Base-by-base conservation (phyloP, 2,888 invertebrate species). In the Rhagophthalmus giganteus region DNA sequence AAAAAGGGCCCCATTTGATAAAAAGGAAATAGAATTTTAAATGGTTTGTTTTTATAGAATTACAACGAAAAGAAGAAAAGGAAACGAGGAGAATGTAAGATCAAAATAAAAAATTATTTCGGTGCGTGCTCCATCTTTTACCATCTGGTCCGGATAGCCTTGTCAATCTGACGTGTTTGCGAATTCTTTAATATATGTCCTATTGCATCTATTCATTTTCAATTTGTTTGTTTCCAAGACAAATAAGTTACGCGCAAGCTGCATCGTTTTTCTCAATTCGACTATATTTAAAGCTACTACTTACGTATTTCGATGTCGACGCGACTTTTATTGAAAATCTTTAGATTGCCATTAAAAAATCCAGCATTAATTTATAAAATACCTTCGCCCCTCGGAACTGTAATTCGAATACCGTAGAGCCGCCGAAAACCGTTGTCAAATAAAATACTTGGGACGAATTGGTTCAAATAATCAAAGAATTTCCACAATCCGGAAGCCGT, bases 41-140 rank as follows among this genome's bases (percentile, higher is more conserved):
- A 42, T 26, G 32, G 33, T 13, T 33, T n/a, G n/a, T 10, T 7
- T 30, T 32, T 33, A 26, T 42, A 14, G 33, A 9, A 33, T 14
- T 32, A 32, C 24, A 33, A 32, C 32, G 26, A 26, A 42, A 26
- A 25, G 25, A 35, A 45, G 30, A 44, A 35, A 45, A 45, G 35
- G 28, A 34, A 45, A 45, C 20, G 35, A 14, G 24, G 25, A 37
- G 32, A 38, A 31, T 33, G 31, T 30, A 38, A 38, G 20, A 46
- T 46, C 46, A 28, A 37, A 30, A 46, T 46, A n/a, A 46, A 46
- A 46, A 46, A 38, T 38, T 34, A 46, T 38, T 38, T 38, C 12
- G 28, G 31, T 25, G 46, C 37, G 38, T 38, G 46, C 31, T 24
- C 31, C 20, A 38, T 37, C 31, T 38, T 38, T 46, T 33, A 38